Conservation (phyloP, 2,113 vertebrate species). For the Lampris incognitus region DNA sequence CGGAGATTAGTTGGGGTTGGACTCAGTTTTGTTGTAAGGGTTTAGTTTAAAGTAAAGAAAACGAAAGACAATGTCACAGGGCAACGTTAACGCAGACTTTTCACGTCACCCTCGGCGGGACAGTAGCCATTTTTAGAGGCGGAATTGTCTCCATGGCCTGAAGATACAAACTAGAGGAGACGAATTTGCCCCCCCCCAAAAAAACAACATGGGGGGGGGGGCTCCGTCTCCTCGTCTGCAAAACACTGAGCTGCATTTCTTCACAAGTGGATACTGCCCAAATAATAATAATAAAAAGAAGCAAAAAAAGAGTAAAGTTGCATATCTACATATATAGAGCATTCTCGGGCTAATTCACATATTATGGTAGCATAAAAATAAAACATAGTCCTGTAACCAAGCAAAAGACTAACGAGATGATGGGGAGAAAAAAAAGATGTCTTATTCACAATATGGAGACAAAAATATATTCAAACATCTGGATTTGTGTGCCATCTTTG, state of each 20-base stretch:
- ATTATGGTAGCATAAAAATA: constrained; percentile 83
- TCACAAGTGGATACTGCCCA: constrained; percentile 49
- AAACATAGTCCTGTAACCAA: constrained; percentile 61
- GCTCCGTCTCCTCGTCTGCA: constrained; percentile 10
- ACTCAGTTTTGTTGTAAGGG: constrained; percentile 12
- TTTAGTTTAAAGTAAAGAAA: constrained; percentile 38
- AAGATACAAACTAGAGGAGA: constrained; percentile 40
- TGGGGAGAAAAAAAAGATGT: constrained; percentile 40
- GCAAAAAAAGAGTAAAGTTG: constrained; percentile 83
- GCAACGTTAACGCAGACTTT: constrained; percentile 46
- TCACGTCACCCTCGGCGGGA: constrained; percentile 53
- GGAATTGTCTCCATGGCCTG: background rate
- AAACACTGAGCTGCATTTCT: constrained; percentile 71
- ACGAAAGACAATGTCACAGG: constrained; percentile 30
- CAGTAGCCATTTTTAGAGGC: constrained; percentile 42
- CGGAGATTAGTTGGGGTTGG: constrained; percentile 5
- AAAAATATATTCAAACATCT: constrained; percentile 79
- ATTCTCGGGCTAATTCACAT: constrained; percentile 93
- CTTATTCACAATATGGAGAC: constrained; percentile 77
- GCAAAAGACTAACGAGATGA: constrained; percentile 60
- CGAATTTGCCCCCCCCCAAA: constrained; percentile 21
- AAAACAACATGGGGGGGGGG: constrained; percentile 21
- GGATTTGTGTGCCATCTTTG: constrained; percentile 88
- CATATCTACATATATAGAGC: constrained; percentile 94
- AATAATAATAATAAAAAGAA: constrained; percentile 59